Evolutionary conservation across 1,140 invertebrate species (phyloP), one percentile per base, ranked within the genome.

Genomic region (Lasioglossum baleicum): DNA sequence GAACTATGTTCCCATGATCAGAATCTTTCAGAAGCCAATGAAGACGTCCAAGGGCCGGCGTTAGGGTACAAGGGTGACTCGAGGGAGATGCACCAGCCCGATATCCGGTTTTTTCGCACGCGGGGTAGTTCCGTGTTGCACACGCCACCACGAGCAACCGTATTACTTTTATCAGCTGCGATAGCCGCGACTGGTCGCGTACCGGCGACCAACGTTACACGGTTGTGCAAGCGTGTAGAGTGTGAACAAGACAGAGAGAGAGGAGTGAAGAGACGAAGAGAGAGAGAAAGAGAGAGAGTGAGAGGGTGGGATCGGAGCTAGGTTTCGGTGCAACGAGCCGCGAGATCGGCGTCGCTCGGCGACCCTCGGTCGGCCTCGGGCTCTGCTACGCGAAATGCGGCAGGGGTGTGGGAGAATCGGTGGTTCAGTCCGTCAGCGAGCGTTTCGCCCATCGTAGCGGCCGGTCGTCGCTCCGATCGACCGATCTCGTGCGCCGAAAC

Each of bases 381-480:
- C 63, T 72, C 79, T 75, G 75, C 85, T 77, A 84, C 78, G 74
- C 56, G 73, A 77, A 83, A 77, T 68, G 83, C 82, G 74, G 56
- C 48, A 75, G 56, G 85, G 85, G 85, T 87, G 85, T 86, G 85
- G 69, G 82, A 80, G 75, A 75, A 74, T 72, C 75, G 81, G 75
- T 69, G 75, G 75, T 74, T 86, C 85, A 89, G 87, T 89, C 83
- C 81, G 83, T 86, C 85, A 88, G 40, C 68, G 85, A 83, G 83
- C 83, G 82, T 83, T 80, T 68, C 64, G 67, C 51, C 64, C 68
- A 48, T 56, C 42, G 69, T 75, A 61, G n/a, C 60, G 60, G 51
- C 35, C 64, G 44, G 13, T 61, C 48, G 42, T 44, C n/a, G 35
- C 60, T 72, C 61, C 76, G 68, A 64, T 40, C 22, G 53, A 56